Base-by-base conservation (phyloP, 2,797 vertebrate genomes). In the Avahi laniger region DNA sequence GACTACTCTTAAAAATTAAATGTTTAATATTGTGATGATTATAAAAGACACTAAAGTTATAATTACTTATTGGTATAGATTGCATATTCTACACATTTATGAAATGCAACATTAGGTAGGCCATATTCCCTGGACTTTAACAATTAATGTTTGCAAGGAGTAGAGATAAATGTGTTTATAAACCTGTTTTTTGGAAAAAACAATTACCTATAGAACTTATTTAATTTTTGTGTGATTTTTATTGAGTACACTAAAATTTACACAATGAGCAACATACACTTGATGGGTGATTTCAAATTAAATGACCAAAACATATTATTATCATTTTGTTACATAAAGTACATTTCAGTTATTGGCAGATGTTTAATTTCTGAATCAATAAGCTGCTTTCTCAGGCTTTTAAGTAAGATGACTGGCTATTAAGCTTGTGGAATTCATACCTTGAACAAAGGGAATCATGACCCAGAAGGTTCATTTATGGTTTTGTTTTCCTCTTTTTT, bases 311-410 rank as follows among this genome's bases (percentile, higher is more conserved):
- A 75, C 28, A 30, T 78, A 88, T 96, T 97, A 94, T 86, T 41
- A 95, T 96, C 57, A 94, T 94, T 95, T 95, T 91, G 70, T 90
- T 95, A 91, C 78, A 95, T 85, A 67, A 96, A 96, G 46, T 88
- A 92, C 41, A 76, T 28, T 95, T 50, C 89, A 93, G 33, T 75
- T 96, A 94, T 93, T 92, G 92, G 84, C 94, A 97, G 75, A 82
- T 96, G 75, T 81, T 97, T 93, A 93, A 96, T 94, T 98, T 96
- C 91, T 67, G 67, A 95, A 96, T 97, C 86, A 93, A 97, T 96
- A 96, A 17, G 5, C 59, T 87, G 59, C 59, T 95, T 96, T 94
- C 54, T 94, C 73, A 48, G 70, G 73, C 41, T 96, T 94, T 95
- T 91, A 97, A 97, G 82, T 91, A 70, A 9, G 24, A 78, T 86